phyloP scores from a whole-genome alignment of 2,888 invertebrate genomes.

The Athrips mouffetella region DNA sequence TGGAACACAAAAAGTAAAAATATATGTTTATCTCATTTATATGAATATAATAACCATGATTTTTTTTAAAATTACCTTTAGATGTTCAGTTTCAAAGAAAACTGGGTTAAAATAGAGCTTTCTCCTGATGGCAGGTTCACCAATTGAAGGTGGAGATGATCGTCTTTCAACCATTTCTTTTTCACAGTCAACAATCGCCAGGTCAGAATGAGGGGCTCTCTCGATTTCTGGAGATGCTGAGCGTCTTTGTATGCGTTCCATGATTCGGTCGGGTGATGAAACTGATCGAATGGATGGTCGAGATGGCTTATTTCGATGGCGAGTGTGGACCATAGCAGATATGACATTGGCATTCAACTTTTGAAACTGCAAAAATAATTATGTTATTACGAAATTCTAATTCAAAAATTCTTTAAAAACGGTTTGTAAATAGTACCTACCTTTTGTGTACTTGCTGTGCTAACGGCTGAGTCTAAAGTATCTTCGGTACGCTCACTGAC shows the following conservation, averaged over 20 bases:
- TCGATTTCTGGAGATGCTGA: constrained; percentile 68
- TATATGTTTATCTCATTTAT: constrained; percentile 3
- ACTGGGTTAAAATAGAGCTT: constrained; percentile 94
- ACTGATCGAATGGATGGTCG: constrained; percentile 48
- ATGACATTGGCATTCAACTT: constrained; percentile 58
- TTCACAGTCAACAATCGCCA: constrained; percentile 67
- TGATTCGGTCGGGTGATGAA: constrained; percentile 47
- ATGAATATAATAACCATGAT: neutral
- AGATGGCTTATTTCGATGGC: constrained; percentile 56
- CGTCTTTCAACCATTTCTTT: constrained; percentile 42
- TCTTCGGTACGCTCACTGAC: constrained; percentile 63
- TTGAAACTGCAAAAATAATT: constrained; percentile 49
- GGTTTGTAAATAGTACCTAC: no score
- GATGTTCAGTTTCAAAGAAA: constrained; percentile 91
- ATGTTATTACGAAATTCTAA: neutral
- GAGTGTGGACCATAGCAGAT: constrained; percentile 67
- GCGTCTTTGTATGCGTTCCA: constrained; percentile 55
- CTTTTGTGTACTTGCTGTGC: constrained; percentile 45
- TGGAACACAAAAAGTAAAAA: constrained; percentile 47
- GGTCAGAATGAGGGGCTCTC: constrained; percentile 68
- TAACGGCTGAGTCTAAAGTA: constrained; percentile 52
- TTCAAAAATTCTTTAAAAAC: neutral
- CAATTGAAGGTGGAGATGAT: constrained; percentile 53
- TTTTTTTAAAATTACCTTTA: constrained; percentile 84
- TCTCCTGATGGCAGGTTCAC: constrained; percentile 76